These are phyloP conservation scores for Chaetophractus vellerosus DNA, from an alignment of 2,797 vertebrate species.

Conservation along the genomic window DNA sequence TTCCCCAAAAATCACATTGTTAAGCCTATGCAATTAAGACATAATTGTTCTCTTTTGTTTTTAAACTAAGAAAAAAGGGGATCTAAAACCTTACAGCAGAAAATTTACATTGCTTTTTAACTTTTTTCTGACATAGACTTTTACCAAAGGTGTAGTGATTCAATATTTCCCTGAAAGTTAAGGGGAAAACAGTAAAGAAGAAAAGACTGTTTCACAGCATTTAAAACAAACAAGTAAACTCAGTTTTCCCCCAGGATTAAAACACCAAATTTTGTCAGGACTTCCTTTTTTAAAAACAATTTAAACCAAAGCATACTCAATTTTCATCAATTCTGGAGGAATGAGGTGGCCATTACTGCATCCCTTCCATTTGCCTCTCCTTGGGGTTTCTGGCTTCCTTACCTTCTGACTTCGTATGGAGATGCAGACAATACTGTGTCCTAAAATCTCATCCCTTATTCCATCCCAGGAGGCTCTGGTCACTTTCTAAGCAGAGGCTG, in stretches of 20 bases:
- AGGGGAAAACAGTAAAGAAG: neutral
- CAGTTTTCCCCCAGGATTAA: constrained; percentile 54
- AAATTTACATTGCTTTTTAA: neutral
- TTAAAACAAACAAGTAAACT: constrained; percentile 47
- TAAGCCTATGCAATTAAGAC: neutral
- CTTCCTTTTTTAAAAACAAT: neutral
- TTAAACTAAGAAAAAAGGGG: constrained; percentile 33
- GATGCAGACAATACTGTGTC: constrained; percentile 18
- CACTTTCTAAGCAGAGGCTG: constrained; percentile 66
- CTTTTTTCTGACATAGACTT: constrained; percentile 45
- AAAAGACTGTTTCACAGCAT: neutral
- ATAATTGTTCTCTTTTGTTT: constrained; percentile 10
- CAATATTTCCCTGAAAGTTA: constrained; percentile 71
- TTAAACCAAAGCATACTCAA: neutral
- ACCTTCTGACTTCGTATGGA: constrained; percentile 68
- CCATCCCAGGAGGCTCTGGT: constrained; percentile 72
- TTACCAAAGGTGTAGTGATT: constrained; percentile 53
- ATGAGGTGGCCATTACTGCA: neutral
- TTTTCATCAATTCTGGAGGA: constrained; percentile 50
- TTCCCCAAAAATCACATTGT: neutral
- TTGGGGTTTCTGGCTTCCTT: constrained; percentile 42
- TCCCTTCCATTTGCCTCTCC: neutral
- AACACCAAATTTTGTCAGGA: constrained; percentile 38
- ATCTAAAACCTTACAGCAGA: neutral
- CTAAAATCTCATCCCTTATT: constrained; percentile 64